These are phyloP conservation scores for Galeopterus variegatus DNA, from an alignment of 2,113 vertebrate species.

Conservation along the genomic window DNA sequence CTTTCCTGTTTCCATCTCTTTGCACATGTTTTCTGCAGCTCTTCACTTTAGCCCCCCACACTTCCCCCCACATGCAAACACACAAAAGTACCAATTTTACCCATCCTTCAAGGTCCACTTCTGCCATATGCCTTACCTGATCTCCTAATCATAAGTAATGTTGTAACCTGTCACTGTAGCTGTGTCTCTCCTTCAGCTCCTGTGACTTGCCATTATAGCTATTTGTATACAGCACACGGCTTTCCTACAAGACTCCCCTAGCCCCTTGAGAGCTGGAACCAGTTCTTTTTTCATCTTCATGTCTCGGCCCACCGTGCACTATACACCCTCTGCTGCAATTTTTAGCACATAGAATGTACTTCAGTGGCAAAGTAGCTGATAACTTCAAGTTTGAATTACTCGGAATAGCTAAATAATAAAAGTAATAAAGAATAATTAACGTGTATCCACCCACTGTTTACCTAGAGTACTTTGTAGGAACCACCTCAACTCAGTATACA, in stretches of 20 bases:
- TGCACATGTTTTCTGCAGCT: background rate
- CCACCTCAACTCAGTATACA: background rate
- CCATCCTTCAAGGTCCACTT: background rate
- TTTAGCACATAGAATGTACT: background rate
- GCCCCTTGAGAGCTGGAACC: background rate
- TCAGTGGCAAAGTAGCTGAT: background rate
- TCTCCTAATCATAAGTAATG: background rate
- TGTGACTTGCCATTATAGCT: background rate
- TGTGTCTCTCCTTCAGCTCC: background rate
- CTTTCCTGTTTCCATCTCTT: background rate
- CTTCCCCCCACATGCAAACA: background rate
- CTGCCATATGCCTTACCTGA: background rate
- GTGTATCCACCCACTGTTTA: background rate
- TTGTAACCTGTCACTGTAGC: background rate
- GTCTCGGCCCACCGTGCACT: background rate
- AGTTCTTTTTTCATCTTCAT: background rate
- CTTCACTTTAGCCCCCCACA: background rate
- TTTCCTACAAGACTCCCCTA: background rate
- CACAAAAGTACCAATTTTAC: background rate
- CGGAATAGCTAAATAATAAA: background rate
- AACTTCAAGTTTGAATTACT: constrained; percentile 36
- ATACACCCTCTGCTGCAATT: too few relatives aligned
- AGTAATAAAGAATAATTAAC: background rate
- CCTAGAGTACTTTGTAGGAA: background rate
- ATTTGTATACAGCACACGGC: background rate